These are phyloP conservation scores for Carapus acus DNA, from an alignment of 2,797 vertebrate genomes.

Conservation along the genomic window DNA sequence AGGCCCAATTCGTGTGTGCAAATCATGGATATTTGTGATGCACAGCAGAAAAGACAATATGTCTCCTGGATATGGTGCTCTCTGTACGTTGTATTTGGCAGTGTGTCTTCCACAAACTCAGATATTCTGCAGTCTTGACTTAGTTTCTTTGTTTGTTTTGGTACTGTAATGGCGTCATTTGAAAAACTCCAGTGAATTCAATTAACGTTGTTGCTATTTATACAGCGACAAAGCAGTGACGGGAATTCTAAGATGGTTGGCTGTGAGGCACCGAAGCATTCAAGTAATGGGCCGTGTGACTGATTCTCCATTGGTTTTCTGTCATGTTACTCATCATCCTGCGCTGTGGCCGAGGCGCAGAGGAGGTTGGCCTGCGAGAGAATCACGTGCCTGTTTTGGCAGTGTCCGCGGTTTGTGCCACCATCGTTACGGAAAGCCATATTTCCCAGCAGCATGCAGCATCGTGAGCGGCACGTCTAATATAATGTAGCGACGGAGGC, in stretches of 20 bases:
- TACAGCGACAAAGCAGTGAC: slow-evolving; percentile 23
- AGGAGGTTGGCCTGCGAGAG: slow-evolving; percentile 16
- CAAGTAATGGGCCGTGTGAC: slow-evolving; percentile 27
- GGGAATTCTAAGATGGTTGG: slow-evolving; percentile 40
- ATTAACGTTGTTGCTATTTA: slow-evolving; percentile 49
- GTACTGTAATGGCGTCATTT: slow-evolving; percentile 41
- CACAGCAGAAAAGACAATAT: no score
- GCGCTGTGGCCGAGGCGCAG: slow-evolving; percentile 10
- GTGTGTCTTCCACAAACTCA: background rate
- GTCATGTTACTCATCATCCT: slow-evolving; percentile 43
- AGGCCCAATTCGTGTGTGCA: no score
- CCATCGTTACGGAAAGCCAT: slow-evolving; percentile 15
- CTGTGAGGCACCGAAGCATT: slow-evolving; percentile 31
- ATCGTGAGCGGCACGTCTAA: slow-evolving; percentile 14
- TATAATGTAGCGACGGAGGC: slow-evolving; percentile 18
- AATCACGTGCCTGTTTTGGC: slow-evolving; percentile 26
- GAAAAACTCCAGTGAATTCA: slow-evolving; percentile 38
- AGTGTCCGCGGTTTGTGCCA: slow-evolving; percentile 26
- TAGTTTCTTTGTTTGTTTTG: slow-evolving; percentile 11
- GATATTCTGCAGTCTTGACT: slow-evolving; percentile 1
- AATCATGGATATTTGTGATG: no score
- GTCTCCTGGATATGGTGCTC: no score
- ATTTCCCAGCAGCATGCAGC: background rate
- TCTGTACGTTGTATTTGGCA: slow-evolving; percentile 1
- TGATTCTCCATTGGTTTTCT: slow-evolving; percentile 39